Conservation (phyloP, 2,797 vertebrate species). For the Arctocebus calabarensis region DNA sequence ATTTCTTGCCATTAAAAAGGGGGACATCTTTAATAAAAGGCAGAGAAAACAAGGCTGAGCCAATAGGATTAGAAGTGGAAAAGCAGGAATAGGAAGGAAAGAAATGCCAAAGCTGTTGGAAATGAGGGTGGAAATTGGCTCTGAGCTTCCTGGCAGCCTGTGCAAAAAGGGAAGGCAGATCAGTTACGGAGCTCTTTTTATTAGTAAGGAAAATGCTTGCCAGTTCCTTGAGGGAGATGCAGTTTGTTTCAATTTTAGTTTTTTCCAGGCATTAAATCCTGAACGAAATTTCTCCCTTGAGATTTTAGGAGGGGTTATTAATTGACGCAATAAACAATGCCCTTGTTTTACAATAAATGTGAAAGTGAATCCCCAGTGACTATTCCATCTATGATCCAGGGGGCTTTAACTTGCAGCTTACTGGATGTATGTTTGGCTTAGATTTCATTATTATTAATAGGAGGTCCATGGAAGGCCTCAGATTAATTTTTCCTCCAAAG, state of each 20-base stretch:
- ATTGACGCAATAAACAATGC: constrained; percentile 1
- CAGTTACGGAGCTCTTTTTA: constrained; percentile 65
- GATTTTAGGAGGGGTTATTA: not conserved
- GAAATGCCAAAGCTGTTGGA: constrained; percentile 51
- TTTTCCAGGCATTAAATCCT: constrained; percentile 55
- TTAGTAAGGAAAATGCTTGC: constrained; percentile 61
- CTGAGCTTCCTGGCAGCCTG: constrained; percentile 80
- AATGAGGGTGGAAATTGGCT: constrained; percentile 67
- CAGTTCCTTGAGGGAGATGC: constrained; percentile 7
- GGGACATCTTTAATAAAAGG: constrained; percentile 55
- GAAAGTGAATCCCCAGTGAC: constrained; percentile 5
- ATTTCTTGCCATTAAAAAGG: constrained; percentile 54
- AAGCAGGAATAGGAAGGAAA: constrained; percentile 32
- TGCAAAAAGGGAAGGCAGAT: constrained; percentile 76
- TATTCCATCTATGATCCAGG: not conserved
- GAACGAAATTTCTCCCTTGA: constrained; percentile 55
- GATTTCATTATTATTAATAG: not conserved
- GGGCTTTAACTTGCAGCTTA: not conserved
- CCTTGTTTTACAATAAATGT: not conserved
- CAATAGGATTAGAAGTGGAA: constrained; percentile 54
- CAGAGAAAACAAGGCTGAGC: constrained; percentile 46
- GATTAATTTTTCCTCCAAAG: not conserved
- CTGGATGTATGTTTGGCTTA: not conserved
- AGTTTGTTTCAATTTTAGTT: constrained; percentile 42
- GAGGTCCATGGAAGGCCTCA: not conserved